Evolutionary conservation across 37 sponge, comb jelly and placozoan species (phyloP), one percentile per base, ranked within the genome.

Genomic region (Dysidea cf. avara): DNA sequence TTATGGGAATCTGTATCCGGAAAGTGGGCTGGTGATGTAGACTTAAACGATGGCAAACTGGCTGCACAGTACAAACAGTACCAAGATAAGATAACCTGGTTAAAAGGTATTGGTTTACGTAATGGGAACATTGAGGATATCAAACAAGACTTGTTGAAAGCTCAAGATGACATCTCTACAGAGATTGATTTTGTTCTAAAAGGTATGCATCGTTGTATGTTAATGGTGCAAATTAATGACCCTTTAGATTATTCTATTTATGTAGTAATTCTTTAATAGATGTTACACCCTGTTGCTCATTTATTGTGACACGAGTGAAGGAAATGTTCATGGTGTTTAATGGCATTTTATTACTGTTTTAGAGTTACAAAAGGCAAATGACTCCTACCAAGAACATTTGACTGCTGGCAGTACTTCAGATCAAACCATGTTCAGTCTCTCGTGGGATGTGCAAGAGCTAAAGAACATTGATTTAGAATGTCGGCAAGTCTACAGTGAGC

Each of bases 41-140:
- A n/a, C n/a, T n/a, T n/a, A 25, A 75, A 62, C 30, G 65, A 75
- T 47, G 54, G 54, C 2, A 46, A 26, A 22, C 64, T 75, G 13
- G 53, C 61, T 51, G 3, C 4, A 2, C 35, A 52, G 17, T 62
- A 48, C 18, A n/a, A 61, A 21, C 9, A 75, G 53, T 48, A 50
- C 20, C 2, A 51, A 5, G 7, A 75, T 7, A 64, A 38, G 2
- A 14, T 51, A 30, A 46, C 61, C 22, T 49, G 21, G 32, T 14
- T 62, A 7, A 54, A 39, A 49, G 35, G 14, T n/a, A 26, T 75
- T 47, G 76, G 76, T 25, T 20, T 61, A 12, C n/a, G 21, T 6
- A 21, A 61, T 17, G n/a, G 39, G 33, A 58, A 30, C 4, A 56
- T 7, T 29, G 37, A 73, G 12, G 46, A 29, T 38, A n/a, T 56